Conservation (phyloP, 2,113 vertebrate genomes). For the Octodon degus region DNA sequence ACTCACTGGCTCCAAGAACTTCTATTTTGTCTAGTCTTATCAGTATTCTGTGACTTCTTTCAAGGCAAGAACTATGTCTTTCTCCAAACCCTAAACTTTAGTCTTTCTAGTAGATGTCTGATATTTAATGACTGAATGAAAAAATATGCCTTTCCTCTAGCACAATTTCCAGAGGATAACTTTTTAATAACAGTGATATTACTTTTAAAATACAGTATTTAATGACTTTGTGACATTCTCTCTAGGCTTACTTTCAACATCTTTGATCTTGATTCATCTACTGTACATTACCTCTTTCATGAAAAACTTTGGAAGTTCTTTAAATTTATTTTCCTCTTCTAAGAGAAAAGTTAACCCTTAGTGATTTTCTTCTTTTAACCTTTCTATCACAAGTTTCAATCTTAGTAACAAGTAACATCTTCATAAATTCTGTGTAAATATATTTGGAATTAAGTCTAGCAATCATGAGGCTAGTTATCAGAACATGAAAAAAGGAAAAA, state of each 20-base stretch:
- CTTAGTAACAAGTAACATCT: background rate
- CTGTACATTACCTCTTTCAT: background rate
- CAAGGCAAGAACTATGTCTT: background rate
- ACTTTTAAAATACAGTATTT: conserved; percentile 37
- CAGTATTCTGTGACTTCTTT: background rate
- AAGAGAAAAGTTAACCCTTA: conserved; percentile 40
- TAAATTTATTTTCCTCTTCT: conserved; percentile 3
- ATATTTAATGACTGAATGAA: conserved; percentile 1
- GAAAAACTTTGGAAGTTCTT: background rate
- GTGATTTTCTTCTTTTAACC: background rate
- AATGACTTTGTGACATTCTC: background rate
- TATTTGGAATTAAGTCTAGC: conserved; percentile 32
- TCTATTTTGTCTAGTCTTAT: background rate
- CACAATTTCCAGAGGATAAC: background rate
- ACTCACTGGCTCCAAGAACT: background rate
- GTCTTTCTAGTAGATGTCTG: background rate
- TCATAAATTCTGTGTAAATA: background rate
- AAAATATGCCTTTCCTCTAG: background rate
- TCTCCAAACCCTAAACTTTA: conserved; percentile 21
- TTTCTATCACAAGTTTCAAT: conserved; percentile 8
- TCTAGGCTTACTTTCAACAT: background rate
- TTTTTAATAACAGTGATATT: conserved; percentile 32
- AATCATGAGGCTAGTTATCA: conserved; percentile 16
- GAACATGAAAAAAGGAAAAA: background rate
- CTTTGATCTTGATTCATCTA: conserved; percentile 29